A percentile compares a stretch with the other conserved stretches of the same genome.
Conservation (phyloP, 2,888 invertebrate genomes). For the Miltochrista miniata region DNA sequence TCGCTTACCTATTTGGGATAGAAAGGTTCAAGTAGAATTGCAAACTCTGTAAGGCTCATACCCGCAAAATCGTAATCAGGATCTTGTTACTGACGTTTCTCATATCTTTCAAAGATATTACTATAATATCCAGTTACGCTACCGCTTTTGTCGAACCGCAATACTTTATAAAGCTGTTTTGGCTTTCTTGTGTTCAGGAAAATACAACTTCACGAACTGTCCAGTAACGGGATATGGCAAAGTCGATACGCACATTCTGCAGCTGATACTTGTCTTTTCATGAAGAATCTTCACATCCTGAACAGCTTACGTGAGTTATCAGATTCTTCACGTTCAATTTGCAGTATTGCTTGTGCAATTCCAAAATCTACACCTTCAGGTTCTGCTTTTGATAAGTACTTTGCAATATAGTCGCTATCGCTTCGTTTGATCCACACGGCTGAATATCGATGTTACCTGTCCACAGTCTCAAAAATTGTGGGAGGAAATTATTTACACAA, state of each 20-base stretch:
- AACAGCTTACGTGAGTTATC: conserved; percentile 36
- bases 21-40: conserved; percentile 32
- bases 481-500: conserved; percentile 8
- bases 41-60: conserved; percentile 31
- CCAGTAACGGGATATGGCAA: conserved; percentile 16
- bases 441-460: conserved; percentile 2
- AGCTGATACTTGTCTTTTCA: conserved; percentile 42
- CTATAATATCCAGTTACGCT: conserved; percentile 15
- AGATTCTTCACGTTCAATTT: conserved; percentile 21
- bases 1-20: conserved; percentile 12
- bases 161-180: conserved; percentile 27
- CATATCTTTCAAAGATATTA: conserved; percentile 36
- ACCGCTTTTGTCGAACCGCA: conserved; percentile 30
- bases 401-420: conserved; percentile 23
- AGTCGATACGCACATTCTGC: conserved; percentile 36
- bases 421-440: conserved; percentile 26
- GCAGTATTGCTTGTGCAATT: conserved; percentile 7
- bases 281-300: conserved; percentile 37
- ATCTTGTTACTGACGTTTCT: conserved; percentile 26
- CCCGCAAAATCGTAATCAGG: conserved; percentile 30
- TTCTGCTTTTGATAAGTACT: conserved; percentile 20
- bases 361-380: conserved; percentile 24
- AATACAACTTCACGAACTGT: conserved; percentile 6
- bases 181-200: conserved; percentile 3
- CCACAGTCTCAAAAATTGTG: conserved; percentile 1